Percentiles rank a stretch among this genome's conserved stretches.
Evolutionary conservation across 2,888 invertebrate species (phyloP).

Genomic region (Cantharis nigra): DNA sequence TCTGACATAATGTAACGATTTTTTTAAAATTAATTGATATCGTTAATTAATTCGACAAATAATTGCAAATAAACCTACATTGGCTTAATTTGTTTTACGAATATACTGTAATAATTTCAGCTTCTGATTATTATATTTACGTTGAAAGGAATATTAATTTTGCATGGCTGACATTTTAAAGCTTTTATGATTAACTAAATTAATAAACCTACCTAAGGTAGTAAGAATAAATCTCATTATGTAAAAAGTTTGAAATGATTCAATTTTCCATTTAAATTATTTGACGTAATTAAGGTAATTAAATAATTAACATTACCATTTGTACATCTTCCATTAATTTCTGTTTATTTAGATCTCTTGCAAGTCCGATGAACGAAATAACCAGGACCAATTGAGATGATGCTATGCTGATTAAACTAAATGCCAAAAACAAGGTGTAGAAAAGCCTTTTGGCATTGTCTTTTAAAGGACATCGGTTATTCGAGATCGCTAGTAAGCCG

Average conservation of each 20-base stretch:
- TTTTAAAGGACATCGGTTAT: constrained; percentile 58
- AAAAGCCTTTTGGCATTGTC: constrained; percentile 60
- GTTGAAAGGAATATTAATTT: neutral
- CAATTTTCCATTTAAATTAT: neutral
- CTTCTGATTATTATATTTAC: neutral
- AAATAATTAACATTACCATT: constrained; percentile 23
- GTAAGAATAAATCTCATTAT: neutral
- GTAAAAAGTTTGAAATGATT: neutral
- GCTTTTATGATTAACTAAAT: neutral
- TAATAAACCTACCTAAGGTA: neutral
- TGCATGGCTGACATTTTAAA: neutral
- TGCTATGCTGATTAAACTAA: constrained; percentile 65
- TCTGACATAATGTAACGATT: neutral
- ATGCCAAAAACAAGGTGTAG: constrained; percentile 67
- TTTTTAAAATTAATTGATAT: neutral
- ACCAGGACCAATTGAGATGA: constrained; percentile 65
- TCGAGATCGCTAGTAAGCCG: constrained; percentile 66
- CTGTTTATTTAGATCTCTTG: constrained; percentile 60
- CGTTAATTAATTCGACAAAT: neutral
- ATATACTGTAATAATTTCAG: neutral
- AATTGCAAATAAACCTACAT: neutral
- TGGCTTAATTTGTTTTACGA: neutral
- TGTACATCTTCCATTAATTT: constrained; percentile 30
- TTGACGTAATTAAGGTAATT: neutral
- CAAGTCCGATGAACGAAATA: constrained; percentile 64